Base-by-base conservation (phyloP, 2,888 invertebrate species). In the Volucella bombylans region DNA sequence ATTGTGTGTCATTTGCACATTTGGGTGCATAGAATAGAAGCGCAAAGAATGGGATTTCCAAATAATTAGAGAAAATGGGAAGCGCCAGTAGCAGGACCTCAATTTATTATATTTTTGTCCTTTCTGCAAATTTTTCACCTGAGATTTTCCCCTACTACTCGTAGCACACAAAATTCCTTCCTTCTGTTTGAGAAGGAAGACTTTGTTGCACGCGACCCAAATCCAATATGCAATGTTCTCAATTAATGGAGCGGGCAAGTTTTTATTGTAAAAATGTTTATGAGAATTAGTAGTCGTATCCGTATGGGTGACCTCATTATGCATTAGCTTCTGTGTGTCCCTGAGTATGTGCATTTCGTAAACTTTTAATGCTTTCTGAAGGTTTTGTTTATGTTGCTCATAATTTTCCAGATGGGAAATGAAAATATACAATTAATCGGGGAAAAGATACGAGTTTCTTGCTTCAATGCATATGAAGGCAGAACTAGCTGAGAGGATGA, bases 61-160 rank as follows among this genome's bases (percentile, higher is more conserved):
- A 82, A 82, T 82, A 82, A 82, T 82, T 82, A 77, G 77, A 72
- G 64, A 74, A 23, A 76, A 74, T 69, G 77, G 69, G 61, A 71
- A 55, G 67, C 23, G 23, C 23, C 23, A 23, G 23, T 23, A 23
- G 23, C 82, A 71, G 71, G 54, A 82, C 77, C 54, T 67, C 52
- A 72, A 82, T 77, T 77, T 82, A 72, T 72, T 71, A 72, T 77
- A 38, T n/a, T 31, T 47, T 23, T 54, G 9, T 49, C 15, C 45
- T 49, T 14, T 18, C 18, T 31, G 39, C 15, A 52, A 49, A 47
- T 47, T 47, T 39, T 57, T 4, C 64, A 61, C 59, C 68, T 62
- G 65, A 59, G 67, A 50, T 57, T 50, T 38, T 61, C 52, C 23
- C 11, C 50, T 47, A 59, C 55, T n/a, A n/a, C n/a, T n/a, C n/a